These are phyloP conservation scores for Watsonalla binaria DNA, from an alignment of 2,888 invertebrate genomes.

Conservation along the genomic window DNA sequence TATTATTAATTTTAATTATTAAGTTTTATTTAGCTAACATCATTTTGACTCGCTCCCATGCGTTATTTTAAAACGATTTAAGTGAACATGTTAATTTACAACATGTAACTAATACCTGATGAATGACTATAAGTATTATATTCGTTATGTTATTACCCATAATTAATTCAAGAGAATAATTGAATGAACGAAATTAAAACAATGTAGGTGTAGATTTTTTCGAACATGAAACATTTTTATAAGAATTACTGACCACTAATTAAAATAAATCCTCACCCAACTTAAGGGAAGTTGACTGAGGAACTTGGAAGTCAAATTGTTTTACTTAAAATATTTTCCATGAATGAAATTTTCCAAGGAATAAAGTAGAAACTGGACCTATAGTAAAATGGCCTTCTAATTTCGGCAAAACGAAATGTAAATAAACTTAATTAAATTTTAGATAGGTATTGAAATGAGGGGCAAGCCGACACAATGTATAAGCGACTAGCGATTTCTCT, in stretches of 20 bases:
- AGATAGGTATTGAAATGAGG: conserved; percentile 18
- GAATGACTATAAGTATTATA: too few species aligned
- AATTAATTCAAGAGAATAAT: too few species aligned
- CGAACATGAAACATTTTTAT: too few species aligned
- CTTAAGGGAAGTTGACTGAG: too few species aligned
- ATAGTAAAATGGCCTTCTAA: conserved; percentile 38
- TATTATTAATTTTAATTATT: too few species aligned
- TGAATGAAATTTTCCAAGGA: conserved; percentile 7
- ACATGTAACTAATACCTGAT: too few species aligned
- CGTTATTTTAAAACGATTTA: conserved; percentile 10
- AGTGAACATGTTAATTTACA: conserved; percentile 12
- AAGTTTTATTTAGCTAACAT: too few species aligned
- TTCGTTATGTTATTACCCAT: too few species aligned
- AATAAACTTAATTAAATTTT: conserved; percentile 34
- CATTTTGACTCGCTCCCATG: not conserved
- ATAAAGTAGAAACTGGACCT: conserved; percentile 34
- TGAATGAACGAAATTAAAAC: too few species aligned
- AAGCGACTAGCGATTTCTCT: not conserved
- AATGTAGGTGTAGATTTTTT: too few species aligned
- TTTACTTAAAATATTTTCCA: not conserved
- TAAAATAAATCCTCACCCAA: too few species aligned
- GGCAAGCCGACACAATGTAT: not conserved
- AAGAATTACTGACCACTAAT: too few species aligned
- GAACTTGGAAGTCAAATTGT: not conserved
- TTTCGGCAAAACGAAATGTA: conserved; percentile 38